Percentiles rank a stretch among this genome's conserved stretches.
These are phyloP conservation scores for Pangasius djambal DNA, from an alignment of 2,797 vertebrate genomes.

Conservation along the genomic window DNA sequence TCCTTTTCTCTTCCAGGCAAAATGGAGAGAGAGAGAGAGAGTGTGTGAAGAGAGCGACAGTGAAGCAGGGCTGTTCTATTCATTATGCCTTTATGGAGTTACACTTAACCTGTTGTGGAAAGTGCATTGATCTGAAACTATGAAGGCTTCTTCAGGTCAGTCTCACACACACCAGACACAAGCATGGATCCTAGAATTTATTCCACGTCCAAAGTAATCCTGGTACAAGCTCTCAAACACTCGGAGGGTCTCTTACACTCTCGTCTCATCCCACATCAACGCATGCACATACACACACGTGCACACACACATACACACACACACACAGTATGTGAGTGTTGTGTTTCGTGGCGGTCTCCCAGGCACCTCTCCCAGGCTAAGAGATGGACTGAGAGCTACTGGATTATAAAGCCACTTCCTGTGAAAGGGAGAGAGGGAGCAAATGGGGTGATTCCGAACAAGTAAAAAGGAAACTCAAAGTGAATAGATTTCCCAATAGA, in stretches of 20 bases:
- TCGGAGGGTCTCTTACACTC: background rate
- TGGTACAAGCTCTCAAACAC: background rate
- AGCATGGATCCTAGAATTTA: background rate
- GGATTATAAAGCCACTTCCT: conserved; percentile 46
- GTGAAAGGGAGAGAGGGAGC: conserved; percentile 21
- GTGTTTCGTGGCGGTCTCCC: conserved; percentile 38
- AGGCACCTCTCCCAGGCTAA: conserved; percentile 21
- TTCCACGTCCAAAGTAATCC: background rate
- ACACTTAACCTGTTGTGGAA: conserved; percentile 23
- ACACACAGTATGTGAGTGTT: conserved; percentile 24
- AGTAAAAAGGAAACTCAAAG: background rate
- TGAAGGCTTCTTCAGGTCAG: background rate
- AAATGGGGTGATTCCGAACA: conserved; percentile 37
- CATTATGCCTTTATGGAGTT: conserved; percentile 30
- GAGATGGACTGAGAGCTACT: conserved; percentile 25
- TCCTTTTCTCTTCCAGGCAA: conserved; percentile 33
- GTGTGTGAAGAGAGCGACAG: background rate
- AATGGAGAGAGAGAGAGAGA: background rate
- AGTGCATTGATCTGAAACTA: conserved; percentile 12
- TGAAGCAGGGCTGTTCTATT: conserved; percentile 12
- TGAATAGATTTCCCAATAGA: conserved; percentile 32
- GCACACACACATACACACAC: conserved; percentile 20
- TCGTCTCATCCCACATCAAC: background rate
- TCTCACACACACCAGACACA: background rate
- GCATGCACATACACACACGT: background rate